phyloP scores from a whole-genome alignment of 2,113 vertebrate species.

The Ascaphus truei region DNA sequence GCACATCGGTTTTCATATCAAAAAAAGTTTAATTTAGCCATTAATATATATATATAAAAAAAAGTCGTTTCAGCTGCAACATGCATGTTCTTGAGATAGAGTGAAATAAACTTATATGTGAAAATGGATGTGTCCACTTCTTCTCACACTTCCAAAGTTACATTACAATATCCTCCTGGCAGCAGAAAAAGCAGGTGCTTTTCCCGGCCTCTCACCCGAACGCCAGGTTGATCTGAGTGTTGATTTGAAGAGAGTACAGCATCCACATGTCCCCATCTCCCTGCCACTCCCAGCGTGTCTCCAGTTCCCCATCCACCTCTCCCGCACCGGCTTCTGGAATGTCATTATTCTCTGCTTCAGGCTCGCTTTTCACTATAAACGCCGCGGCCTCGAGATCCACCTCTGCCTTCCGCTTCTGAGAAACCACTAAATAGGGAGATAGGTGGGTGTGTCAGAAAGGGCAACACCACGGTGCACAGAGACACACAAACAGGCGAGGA shows the following conservation, averaged over 20 bases:
- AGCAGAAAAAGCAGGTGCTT: no score
- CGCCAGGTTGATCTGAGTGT: slow-evolving; percentile 21
- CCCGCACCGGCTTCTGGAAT: not conserved
- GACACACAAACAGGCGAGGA: no score
- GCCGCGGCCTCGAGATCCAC: not conserved
- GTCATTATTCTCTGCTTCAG: not conserved
- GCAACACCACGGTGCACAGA: not conserved
- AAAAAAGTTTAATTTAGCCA: no score
- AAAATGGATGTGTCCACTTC: no score
- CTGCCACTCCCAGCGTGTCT: slow-evolving; percentile 41
- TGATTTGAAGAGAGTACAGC: not conserved
- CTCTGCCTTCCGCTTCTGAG: slow-evolving; percentile 11
- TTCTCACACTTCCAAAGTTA: no score
- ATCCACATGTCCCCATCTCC: slow-evolving; percentile 20
- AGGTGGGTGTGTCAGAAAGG: no score
- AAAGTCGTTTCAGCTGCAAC: no score
- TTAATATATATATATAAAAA: no score
- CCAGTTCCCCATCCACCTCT: not conserved
- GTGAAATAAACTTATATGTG: no score
- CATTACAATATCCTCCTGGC: no score
- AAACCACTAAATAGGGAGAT: not conserved
- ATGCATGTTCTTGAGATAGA: no score
- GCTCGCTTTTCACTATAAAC: not conserved
- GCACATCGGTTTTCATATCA: no score
- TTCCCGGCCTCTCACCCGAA: slow-evolving; percentile 39